These are phyloP conservation scores for Eupithecia pulchellata DNA, from an alignment of 2,888 invertebrate species.

Conservation along the genomic window DNA sequence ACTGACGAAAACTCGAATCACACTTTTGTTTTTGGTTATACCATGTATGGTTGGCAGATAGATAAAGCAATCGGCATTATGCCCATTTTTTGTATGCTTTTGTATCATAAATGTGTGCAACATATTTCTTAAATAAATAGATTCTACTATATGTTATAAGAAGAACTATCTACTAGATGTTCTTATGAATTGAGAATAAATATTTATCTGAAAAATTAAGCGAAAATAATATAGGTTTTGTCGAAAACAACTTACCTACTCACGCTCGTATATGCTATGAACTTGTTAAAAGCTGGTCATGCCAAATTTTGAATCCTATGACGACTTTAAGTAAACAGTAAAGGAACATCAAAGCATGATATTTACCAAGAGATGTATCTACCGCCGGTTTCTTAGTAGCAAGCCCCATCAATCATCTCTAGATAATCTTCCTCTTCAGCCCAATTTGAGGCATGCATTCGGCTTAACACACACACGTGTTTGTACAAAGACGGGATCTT, in stretches of 20 bases:
- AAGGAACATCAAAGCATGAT: constrained; percentile 9
- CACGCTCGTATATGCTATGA: neutral
- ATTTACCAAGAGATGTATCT: constrained; percentile 24
- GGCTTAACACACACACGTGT: constrained; percentile 73
- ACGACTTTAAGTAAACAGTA: neutral
- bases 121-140: too few relatives aligned
- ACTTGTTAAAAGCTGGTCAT: neutral
- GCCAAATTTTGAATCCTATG: neutral
- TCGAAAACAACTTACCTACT: neutral
- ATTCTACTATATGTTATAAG: too few relatives aligned
- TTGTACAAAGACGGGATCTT: constrained; percentile 23
- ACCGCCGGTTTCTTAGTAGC: constrained; percentile 36
- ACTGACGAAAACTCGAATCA: too few relatives aligned
- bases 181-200: too few relatives aligned
- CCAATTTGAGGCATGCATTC: constrained; percentile 80
- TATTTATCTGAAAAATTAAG: too few relatives aligned
- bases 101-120: too few relatives aligned
- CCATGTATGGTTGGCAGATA: too few relatives aligned
- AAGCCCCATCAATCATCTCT: constrained; percentile 85
- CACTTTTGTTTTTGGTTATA: too few relatives aligned
- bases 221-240: neutral
- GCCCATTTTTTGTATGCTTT: too few relatives aligned
- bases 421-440: constrained; percentile 88
- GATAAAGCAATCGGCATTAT: too few relatives aligned
- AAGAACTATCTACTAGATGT: too few relatives aligned